Evolutionary conservation across 1,140 invertebrate species (phyloP).

Genomic region (Meloidogyne floridensis): DNA sequence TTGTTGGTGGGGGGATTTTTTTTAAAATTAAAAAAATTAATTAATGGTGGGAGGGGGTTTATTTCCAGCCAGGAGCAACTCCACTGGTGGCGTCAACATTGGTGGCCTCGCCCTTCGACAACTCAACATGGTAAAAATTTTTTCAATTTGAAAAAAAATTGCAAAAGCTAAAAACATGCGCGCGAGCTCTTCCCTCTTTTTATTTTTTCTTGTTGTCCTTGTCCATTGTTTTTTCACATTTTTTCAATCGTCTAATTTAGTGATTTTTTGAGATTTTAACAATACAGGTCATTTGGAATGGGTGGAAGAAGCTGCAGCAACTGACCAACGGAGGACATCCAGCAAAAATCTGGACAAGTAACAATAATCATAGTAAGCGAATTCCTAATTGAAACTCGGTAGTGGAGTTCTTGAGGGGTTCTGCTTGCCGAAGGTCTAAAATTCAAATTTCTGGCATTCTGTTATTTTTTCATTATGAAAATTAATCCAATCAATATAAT

Average conservation of each 20-base stretch:
- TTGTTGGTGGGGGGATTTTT: neutral
- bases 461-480: neutral
- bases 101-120: neutral
- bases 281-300: neutral
- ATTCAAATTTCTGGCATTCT: neutral
- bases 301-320: too few species aligned
- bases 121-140: neutral
- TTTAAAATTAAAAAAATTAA: neutral
- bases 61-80: neutral
- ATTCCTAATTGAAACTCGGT: too few species aligned
- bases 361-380: too few species aligned
- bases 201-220: neutral
- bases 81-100: neutral
- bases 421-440: neutral
- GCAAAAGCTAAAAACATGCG: neutral
- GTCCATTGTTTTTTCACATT: neutral
- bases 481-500: neutral
- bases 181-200: neutral
- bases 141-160: neutral
- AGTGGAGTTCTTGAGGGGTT: too few species aligned
- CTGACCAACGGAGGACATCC: too few species aligned
- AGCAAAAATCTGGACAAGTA: too few species aligned
- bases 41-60: neutral
- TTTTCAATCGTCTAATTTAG: neutral
- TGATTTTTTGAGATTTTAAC: too few species aligned